Evolutionary conservation across 1,140 invertebrate species (phyloP).

Genomic region (Plectrocnemia conspersa): DNA sequence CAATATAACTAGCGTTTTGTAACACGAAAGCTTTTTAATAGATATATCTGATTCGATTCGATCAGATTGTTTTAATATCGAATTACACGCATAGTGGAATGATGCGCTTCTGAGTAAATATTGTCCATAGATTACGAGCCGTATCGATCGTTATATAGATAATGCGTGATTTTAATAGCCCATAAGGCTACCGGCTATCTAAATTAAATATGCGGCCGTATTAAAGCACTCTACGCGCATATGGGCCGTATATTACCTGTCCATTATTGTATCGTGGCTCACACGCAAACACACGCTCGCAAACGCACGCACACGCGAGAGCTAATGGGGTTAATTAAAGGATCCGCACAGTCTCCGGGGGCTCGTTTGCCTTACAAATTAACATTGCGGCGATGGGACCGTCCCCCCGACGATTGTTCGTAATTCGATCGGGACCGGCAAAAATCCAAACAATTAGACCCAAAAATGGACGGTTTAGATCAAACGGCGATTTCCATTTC

Average conservation of each 20-base stretch:
- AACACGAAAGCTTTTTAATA: too few relatives aligned
- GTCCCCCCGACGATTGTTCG: background rate
- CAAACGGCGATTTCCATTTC: background rate
- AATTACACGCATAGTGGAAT: too few relatives aligned
- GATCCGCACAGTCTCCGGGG: background rate
- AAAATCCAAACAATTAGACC: background rate
- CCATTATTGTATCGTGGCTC: background rate
- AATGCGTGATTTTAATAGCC: conserved; percentile 18
- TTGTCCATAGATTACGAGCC: too few relatives aligned
- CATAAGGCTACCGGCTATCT: conserved; percentile 18
- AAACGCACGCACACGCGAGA: background rate
- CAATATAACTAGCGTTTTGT: too few relatives aligned
- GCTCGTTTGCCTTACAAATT: background rate
- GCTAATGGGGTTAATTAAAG: background rate
- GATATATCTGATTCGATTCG: too few relatives aligned
- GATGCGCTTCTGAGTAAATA: too few relatives aligned
- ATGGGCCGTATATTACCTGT: background rate
- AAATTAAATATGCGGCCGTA: conserved; percentile 21
- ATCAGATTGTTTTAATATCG: too few relatives aligned
- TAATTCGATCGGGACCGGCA: background rate
- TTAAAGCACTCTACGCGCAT: conserved; percentile 17
- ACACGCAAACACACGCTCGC: background rate
- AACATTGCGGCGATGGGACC: background rate
- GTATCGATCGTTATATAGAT: conserved; percentile 2
- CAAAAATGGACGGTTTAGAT: background rate